Evolutionary conservation across 2,113 vertebrate genomes (phyloP).

Genomic region (Delphinus delphis): DNA sequence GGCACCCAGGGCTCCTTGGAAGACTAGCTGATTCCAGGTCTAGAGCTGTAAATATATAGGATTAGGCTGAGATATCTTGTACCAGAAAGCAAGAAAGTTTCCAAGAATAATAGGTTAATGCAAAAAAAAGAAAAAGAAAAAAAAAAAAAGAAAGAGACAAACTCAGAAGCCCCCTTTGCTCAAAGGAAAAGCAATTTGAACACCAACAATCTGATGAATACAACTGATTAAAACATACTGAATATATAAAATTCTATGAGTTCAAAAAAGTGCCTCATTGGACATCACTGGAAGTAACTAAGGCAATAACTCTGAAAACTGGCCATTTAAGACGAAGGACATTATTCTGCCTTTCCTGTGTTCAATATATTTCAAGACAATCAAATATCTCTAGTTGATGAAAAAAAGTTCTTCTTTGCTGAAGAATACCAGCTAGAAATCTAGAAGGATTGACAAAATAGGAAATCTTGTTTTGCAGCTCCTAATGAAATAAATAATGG

Average conservation of each 20-base stretch:
- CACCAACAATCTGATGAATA: not conserved
- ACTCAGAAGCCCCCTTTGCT: not conserved
- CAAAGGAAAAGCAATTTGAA: not conserved
- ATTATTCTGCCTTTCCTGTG: not conserved
- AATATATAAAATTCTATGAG: not conserved
- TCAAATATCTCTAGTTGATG: not conserved
- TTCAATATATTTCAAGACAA: not conserved
- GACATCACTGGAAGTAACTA: not conserved
- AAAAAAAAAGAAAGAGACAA: not conserved
- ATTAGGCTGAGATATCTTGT: not conserved
- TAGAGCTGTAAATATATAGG: not conserved
- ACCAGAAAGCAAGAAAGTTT: not conserved
- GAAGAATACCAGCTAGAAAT: not conserved
- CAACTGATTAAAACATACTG: not conserved
- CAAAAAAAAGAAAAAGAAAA: not conserved
- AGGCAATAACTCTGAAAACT: not conserved
- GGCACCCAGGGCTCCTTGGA: not conserved
- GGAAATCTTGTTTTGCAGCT: not conserved
- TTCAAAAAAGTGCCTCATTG: not conserved
- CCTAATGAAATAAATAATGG: conserved; percentile 16
- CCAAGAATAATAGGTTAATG: not conserved
- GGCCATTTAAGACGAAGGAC: not conserved
- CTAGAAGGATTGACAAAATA: not conserved
- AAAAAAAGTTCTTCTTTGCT: not conserved
- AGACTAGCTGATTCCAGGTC: not conserved